phyloP scores from a whole-genome alignment of 2,888 invertebrate species.

The Napeogenes inachia region DNA sequence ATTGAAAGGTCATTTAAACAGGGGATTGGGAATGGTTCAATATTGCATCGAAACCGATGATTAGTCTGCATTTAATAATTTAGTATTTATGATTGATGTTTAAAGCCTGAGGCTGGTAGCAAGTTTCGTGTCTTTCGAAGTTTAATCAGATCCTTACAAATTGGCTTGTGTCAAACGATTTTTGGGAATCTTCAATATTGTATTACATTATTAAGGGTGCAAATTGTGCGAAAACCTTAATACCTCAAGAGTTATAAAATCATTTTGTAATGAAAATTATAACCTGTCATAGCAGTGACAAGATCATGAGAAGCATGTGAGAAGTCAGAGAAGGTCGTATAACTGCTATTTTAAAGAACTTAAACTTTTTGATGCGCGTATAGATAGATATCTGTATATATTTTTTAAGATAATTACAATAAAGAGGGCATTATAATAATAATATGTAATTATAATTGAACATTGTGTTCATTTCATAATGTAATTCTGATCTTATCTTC shows the following conservation, averaged over 20 bases:
- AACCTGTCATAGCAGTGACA: slow-evolving; percentile 71
- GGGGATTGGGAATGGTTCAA: slow-evolving; percentile 20
- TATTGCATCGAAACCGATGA: slow-evolving; percentile 53
- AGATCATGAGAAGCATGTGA: slow-evolving; percentile 57
- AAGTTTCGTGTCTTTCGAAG: slow-evolving; percentile 70
- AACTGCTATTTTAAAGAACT: slow-evolving; percentile 24
- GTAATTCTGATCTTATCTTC: no score
- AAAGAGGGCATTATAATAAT: background rate
- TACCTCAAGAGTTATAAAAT: slow-evolving; percentile 35
- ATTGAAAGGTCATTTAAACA: slow-evolving; percentile 4
- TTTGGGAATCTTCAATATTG: slow-evolving; percentile 32
- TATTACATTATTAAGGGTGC: slow-evolving; percentile 34
- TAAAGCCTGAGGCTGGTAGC: slow-evolving; percentile 60
- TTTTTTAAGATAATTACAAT: background rate
- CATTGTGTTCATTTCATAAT: no score
- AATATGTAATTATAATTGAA: background rate
- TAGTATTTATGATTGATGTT: slow-evolving; percentile 67
- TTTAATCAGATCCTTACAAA: slow-evolving; percentile 38
- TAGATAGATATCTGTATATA: background rate
- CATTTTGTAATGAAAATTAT: slow-evolving; percentile 60
- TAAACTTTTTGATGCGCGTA: slow-evolving; percentile 15
- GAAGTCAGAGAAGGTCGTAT: slow-evolving; percentile 51
- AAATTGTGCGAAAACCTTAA: slow-evolving; percentile 32
- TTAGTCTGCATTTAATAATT: slow-evolving; percentile 68
- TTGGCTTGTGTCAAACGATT: slow-evolving; percentile 32